Conservation (phyloP, 1,140 invertebrate genomes). For the Cephus cinctus region DNA sequence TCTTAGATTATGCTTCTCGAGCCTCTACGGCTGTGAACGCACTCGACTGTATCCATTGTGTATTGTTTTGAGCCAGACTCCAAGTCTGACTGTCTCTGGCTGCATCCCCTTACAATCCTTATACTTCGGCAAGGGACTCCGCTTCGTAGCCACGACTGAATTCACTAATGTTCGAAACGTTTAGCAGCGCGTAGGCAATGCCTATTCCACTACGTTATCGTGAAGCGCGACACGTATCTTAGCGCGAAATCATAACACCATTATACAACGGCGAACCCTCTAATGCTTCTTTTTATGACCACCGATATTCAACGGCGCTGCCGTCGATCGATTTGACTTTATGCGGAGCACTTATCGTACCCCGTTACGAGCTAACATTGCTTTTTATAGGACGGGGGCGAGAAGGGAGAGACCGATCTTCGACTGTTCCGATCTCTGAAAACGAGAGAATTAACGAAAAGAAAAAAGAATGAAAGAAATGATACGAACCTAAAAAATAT, state of each 20-base stretch:
- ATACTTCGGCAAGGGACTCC: no score
- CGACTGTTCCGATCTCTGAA: no score
- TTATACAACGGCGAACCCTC: conserved; percentile 37
- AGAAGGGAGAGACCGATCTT: no score
- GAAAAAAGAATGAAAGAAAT: no score
- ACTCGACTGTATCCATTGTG: no score
- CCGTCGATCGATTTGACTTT: conserved; percentile 48
- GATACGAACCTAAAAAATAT: conserved; percentile 29
- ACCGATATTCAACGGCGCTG: conserved; percentile 44
- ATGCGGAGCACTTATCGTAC: conserved; percentile 16
- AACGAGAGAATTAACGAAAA: no score
- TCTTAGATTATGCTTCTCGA: no score
- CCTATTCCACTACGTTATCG: conserved; percentile 27
- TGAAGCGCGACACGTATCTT: conserved; percentile 37
- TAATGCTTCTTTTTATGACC: conserved; percentile 53
- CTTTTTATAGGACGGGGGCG: conserved; percentile 6
- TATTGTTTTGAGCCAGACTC: no score
- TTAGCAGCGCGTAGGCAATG: conserved; percentile 37
- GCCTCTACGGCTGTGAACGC: no score
- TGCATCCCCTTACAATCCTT: no score
- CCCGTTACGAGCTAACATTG: conserved; percentile 6
- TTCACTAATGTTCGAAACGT: conserved; percentile 40
- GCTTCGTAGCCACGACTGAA: no score
- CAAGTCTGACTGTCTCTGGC: no score
- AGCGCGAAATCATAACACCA: conserved; percentile 46